Conservation (phyloP, 1,140 invertebrate genomes). For the Zophobas atratus region DNA sequence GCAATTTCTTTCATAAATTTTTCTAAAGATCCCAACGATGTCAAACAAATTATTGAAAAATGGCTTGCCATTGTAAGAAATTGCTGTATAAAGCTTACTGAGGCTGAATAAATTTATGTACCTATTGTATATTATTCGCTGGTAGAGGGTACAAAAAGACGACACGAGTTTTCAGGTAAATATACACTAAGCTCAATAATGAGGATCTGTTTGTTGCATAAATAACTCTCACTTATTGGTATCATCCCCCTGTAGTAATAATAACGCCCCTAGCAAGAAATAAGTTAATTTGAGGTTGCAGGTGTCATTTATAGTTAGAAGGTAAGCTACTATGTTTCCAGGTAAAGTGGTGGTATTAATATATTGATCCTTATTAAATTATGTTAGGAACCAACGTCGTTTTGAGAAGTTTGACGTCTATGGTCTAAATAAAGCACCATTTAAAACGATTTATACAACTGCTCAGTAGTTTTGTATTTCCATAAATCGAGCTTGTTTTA, state of each 20-base stretch:
- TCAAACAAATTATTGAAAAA: slow-evolving; percentile 8
- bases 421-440: slow-evolving; percentile 3
- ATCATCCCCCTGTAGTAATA: slow-evolving; percentile 37
- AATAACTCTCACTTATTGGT: slow-evolving; percentile 43
- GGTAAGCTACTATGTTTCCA: slow-evolving; percentile 43
- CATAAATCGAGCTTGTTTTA: too few relatives aligned
- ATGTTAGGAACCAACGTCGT: slow-evolving; percentile 20
- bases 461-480: too few relatives aligned
- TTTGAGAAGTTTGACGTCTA: slow-evolving; percentile 15
- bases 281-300: slow-evolving; percentile 49
- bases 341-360: slow-evolving; percentile 44
- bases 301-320: slow-evolving; percentile 48
- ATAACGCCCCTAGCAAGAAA: slow-evolving; percentile 36
- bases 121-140: slow-evolving; percentile 1
- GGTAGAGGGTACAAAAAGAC: slow-evolving; percentile 1
- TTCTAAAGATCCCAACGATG: background rate
- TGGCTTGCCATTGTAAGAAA: background rate
- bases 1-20: slow-evolving; percentile 10
- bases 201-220: slow-evolving; percentile 31
- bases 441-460: slow-evolving; percentile 3
- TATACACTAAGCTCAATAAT: background rate
- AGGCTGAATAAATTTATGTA: background rate
- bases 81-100: background rate
- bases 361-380: slow-evolving; percentile 52
- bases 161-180: background rate